Evolutionary conservation across 2,797 vertebrate species (phyloP).

Genomic region (Halcyon smyrnensis): DNA sequence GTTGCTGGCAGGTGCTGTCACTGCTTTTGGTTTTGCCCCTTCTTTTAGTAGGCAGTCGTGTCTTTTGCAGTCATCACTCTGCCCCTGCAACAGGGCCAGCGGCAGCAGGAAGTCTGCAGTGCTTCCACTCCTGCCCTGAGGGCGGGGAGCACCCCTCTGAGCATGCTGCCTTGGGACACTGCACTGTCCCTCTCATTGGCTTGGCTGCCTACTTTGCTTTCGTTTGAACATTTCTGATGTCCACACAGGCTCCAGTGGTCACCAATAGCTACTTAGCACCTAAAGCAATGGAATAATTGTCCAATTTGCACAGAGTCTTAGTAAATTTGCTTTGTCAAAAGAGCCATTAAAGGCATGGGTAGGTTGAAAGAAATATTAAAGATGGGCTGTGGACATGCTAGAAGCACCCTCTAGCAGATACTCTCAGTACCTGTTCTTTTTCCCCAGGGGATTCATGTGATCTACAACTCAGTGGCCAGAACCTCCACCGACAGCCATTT

Average conservation of each 20-base stretch:
- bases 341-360: neutral
- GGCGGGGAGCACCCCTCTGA: fast-evolving
- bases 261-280: neutral
- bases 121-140: neutral
- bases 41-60: neutral
- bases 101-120: neutral
- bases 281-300: neutral
- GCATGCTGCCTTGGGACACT: neutral
- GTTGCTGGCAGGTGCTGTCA: neutral
- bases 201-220: neutral
- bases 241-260: neutral
- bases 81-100: fast-evolving
- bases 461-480: neutral
- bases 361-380: neutral
- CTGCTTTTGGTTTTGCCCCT: neutral
- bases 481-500: neutral
- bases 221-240: neutral
- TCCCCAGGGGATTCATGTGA: neutral
- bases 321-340: neutral
- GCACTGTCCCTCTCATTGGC: fast-evolving
- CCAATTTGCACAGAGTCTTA: neutral
- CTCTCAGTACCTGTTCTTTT: neutral
- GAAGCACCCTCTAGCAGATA: neutral
- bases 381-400: neutral
- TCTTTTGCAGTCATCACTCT: neutral